A percentile compares a stretch with the other conserved stretches of the same genome.
phyloP scores from a whole-genome alignment of 1,140 invertebrate genomes.

The Marisa cornuarietis region DNA sequence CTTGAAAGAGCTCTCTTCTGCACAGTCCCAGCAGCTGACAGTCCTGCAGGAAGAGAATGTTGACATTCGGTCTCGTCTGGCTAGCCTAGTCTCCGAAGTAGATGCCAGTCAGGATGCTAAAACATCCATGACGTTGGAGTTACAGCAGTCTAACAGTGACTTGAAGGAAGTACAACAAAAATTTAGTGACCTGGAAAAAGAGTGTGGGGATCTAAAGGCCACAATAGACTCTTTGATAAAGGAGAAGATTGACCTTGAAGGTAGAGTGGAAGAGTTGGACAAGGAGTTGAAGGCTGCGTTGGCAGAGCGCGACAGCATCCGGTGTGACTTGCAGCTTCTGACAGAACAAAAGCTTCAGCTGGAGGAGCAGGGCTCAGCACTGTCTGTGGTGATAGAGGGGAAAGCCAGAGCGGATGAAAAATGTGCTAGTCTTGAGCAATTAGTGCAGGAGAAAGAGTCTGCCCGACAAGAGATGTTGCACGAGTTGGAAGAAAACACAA shows the following conservation, averaged over 20 bases:
- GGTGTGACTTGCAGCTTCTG: constrained; percentile 5
- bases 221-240: constrained; percentile 4
- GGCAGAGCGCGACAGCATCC: constrained; percentile 14
- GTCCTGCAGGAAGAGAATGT: constrained; percentile 4
- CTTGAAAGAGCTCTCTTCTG: neutral
- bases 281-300: constrained; percentile 17
- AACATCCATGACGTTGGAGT: constrained; percentile 3
- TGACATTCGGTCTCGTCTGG: neutral
- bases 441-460: constrained; percentile 23
- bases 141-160: constrained; percentile 1
- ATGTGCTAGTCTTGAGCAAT: constrained; percentile 19
- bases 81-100: constrained; percentile 10
- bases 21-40: neutral
- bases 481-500: constrained; percentile 49
- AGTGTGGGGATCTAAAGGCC: constrained; percentile 19
- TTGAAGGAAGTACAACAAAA: neutral
- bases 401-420: constrained; percentile 8
- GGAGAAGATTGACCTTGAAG: constrained; percentile 29
- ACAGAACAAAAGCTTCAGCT: constrained; percentile 19
- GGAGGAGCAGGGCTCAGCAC: constrained; percentile 13
- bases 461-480: constrained; percentile 10
- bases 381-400: neutral
- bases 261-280: constrained; percentile 31
- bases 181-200: constrained; percentile 9
- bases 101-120: constrained; percentile 11